A percentile compares a stretch with the other conserved stretches of the same genome.
Conservation (phyloP, 2,888 invertebrate genomes). For the Sturmia bella region DNA sequence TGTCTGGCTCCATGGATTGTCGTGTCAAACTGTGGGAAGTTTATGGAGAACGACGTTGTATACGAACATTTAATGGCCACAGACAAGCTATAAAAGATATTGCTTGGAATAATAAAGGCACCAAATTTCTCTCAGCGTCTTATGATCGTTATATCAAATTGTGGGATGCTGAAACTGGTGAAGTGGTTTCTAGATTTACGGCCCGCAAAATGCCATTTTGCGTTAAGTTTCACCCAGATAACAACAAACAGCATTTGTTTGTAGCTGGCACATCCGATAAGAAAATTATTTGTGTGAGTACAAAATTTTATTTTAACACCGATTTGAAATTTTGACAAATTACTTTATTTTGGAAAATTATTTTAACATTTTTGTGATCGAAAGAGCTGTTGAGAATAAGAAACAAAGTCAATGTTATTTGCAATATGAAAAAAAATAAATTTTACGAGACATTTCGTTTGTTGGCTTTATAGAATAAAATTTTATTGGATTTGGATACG, state of each 20-base stretch:
- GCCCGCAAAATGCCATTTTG: conserved; percentile 99
- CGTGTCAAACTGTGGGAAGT: conserved; percentile 99
- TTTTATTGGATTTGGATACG: too few relatives aligned
- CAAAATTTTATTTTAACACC: not conserved
- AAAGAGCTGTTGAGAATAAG: too few relatives aligned
- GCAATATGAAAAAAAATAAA: too few relatives aligned
- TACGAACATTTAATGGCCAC: conserved; percentile 97
- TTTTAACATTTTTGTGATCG: too few relatives aligned
- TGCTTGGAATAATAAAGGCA: conserved; percentile 96
- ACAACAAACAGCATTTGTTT: conserved; percentile 97
- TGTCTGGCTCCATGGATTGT: conserved; percentile 98
- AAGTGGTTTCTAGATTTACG: conserved; percentile 92
- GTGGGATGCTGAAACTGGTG: conserved; percentile 99
- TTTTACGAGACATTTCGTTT: too few relatives aligned
- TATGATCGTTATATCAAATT: conserved; percentile 98
- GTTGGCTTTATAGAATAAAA: too few relatives aligned
- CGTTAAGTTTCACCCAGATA: conserved; percentile 98
- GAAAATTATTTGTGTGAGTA: conserved; percentile 98
- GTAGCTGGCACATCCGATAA: conserved; percentile 99
- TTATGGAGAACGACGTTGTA: conserved; percentile 95
- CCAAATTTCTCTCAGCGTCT: conserved; percentile 96
- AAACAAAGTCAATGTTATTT: too few relatives aligned
- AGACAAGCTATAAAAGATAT: conserved; percentile 97
- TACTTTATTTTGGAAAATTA: too few relatives aligned
- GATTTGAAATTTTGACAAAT: too few relatives aligned